Evolutionary conservation across 2,888 invertebrate genomes (phyloP).

Genomic region (Pediacus dermestoides): DNA sequence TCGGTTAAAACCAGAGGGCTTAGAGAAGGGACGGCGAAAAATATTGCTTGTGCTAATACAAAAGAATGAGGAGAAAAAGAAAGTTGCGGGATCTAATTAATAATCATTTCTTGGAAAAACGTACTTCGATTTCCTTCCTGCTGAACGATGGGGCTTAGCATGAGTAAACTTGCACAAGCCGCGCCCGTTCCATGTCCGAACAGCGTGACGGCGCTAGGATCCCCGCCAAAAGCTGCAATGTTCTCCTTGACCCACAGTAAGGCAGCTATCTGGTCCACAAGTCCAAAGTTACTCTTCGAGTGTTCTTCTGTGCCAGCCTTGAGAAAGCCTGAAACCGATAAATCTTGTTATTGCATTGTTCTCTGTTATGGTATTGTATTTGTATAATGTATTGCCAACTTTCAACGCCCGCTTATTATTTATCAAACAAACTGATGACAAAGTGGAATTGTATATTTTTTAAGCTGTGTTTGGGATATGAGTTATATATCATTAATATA

Average conservation of each 20-base stretch:
- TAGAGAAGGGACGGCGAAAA: no score
- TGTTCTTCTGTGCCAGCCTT: conserved; percentile 72
- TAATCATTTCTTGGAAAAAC: no score
- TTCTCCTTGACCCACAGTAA: conserved; percentile 94
- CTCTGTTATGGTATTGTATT: background rate
- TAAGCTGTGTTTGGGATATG: no score
- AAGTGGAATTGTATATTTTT: background rate
- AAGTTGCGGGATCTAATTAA: no score
- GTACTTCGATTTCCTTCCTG: conserved; percentile 44
- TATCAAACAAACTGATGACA: conserved; percentile 4
- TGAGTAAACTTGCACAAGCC: conserved; percentile 86
- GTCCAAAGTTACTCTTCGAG: conserved; percentile 83
- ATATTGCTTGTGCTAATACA: no score
- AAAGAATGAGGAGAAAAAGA: no score
- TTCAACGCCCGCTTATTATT: conserved; percentile 8
- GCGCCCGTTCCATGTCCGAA: conserved; percentile 96
- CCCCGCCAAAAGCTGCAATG: conserved; percentile 86
- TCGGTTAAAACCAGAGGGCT: no score
- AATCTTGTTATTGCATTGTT: conserved; percentile 10
- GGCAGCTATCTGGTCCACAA: conserved; percentile 91
- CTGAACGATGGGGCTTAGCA: conserved; percentile 82
- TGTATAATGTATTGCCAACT: conserved; percentile 8
- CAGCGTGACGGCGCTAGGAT: conserved; percentile 81
- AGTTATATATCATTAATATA: no score
- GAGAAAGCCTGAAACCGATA: conserved; percentile 63